Evolutionary conservation across 1,140 invertebrate species (phyloP), one percentile per base, ranked within the genome.

Genomic region (Listronotus oregonensis): DNA sequence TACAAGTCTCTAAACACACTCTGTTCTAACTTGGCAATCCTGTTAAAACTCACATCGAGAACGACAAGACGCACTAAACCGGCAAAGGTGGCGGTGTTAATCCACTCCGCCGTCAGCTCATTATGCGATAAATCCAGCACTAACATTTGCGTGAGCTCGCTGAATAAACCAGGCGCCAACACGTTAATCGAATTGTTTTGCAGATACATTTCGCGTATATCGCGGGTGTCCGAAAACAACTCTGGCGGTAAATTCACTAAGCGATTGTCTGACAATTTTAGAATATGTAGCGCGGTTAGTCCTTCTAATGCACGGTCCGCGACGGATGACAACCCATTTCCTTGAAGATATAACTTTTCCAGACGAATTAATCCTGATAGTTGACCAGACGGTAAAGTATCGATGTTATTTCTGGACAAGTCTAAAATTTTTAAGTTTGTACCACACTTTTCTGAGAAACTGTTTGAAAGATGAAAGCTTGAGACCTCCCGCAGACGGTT

Each of bases 141-240:
- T 58, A 91, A 78, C 21, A 98, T 78, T 76, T 93, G 90, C 5
- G 87, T 85, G 14, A 97, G 80, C 58, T 92, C 90, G 70, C 86
- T 86, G 76, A 96, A 95, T 40, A 95, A 80, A 1, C 92, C 93
- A 0, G 92, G 92, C 17, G 92, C 91, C 5, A 95, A 74, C 0
- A 94, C 91, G 71, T 89, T 90, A 21, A 95, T 87, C n/a, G 90
- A 90, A 79, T 96, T 95, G 73, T 93, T 93, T 70, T 89, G 87
- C 31, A 95, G 77, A 78, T 93, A 89, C 69, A 95, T 87, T 82
- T 94, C 90, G 75, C 90, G 88, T 32, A 95, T 80, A 67, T 91
- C 89, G 68, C 89, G 85, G 10, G 90, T 87, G 73, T 93, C 91
- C 51, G 86, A 84, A 73, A 94, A 94, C 55, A 95, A 81, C 78